phyloP scores from a whole-genome alignment of 2,113 vertebrate genomes.

The Zosterops pallidus region DNA sequence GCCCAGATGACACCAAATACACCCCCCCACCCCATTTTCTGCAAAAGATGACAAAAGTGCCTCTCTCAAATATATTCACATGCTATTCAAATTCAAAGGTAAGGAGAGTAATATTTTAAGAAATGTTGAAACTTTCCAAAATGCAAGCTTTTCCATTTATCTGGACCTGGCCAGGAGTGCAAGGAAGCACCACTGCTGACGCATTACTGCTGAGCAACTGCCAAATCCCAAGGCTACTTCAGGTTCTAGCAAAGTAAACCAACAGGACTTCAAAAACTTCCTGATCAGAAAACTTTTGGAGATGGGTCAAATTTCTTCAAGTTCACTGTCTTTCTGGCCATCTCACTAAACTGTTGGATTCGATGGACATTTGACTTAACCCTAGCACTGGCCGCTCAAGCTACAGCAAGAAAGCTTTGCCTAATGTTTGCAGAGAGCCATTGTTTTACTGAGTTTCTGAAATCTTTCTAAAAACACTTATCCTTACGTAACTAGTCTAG shows the following conservation, averaged over 20 bases:
- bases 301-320: not conserved
- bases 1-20: not conserved
- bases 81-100: not conserved
- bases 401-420: not conserved
- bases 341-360: not conserved
- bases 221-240: constrained; percentile 47
- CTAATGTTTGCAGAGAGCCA: rapidly evolving
- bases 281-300: not conserved
- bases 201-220: not conserved
- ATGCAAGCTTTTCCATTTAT: constrained; percentile 5
- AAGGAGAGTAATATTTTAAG: not conserved
- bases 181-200: constrained; percentile 24
- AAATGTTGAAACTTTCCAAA: not conserved
- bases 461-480: not conserved
- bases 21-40: rapidly evolving
- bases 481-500: not conserved
- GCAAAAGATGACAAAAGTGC: not conserved
- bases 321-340: not conserved
- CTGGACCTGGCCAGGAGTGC: not conserved
- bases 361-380: not conserved
- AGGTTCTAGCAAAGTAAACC: constrained; percentile 44
- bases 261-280: not conserved
- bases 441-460: not conserved
- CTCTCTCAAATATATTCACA: not conserved
- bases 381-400: not conserved